Evolutionary conservation across 2,113 vertebrate genomes (phyloP), one percentile per base, ranked within the genome.

Genomic region (Pantherophis guttatus): DNA sequence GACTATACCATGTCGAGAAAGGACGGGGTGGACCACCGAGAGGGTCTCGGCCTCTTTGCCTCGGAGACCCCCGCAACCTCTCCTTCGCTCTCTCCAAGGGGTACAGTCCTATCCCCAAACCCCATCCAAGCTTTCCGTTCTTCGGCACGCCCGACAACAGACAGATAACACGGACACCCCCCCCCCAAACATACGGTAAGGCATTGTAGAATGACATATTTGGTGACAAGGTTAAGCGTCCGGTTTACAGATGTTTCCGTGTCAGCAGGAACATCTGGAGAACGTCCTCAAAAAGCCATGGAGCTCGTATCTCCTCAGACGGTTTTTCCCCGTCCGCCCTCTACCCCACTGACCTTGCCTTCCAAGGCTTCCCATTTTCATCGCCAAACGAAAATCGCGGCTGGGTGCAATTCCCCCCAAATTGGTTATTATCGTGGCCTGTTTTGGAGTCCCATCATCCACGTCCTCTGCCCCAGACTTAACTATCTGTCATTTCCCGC

Each of bases 311-410:
- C 8, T 3, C 24, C 62, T 53, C 10, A 0, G 11, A 54, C 2
- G 12, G 11, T 13, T 2, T 5, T 5, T 50, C 48, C 48, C 48
- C 48, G 0, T 15, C 15, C 10, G 39, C 4, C 19, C 1, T 33
- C 9, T 6, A 2, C 26, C 33, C 13, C 23, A 6, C 17, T 29
- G 8, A 6, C 33, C 11, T n/a, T 19, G 65, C 44, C 65, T 29
- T 33, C 0, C 4, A 57, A 81, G 2, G 29, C 8, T 58, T 33
- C 65, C 54, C 13, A 9, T 39, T 57, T 39, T 70, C 29, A 70
- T 6, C 3, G 3, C 13, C 75, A 1, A 57, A 44, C 3, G 19
- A 62, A 52, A 55, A 17, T 0, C 2, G 5, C 0, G 0, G 1
- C 8, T 9, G 3, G 8, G 12, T 3, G 1, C 19, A 54, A 87